Percentiles rank a stretch among this genome's conserved stretches.
phyloP scores from a whole-genome alignment of 2,113 vertebrate species.

The Saccopteryx bilineata region DNA sequence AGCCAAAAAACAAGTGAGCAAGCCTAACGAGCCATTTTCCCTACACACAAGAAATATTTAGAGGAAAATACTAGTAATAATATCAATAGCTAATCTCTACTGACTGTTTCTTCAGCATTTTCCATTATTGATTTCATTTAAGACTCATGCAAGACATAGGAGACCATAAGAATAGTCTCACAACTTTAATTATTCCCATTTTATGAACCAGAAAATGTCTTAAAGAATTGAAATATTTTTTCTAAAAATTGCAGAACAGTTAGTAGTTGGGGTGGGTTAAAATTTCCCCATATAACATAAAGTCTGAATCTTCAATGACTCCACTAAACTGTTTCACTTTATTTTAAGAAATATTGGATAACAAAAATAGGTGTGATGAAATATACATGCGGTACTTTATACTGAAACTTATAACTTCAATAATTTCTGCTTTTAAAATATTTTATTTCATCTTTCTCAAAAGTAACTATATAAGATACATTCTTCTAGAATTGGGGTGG shows the following conservation, averaged over 20 bases:
- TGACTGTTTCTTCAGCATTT: background rate
- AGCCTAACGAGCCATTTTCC: too few relatives aligned
- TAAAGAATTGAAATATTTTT: background rate
- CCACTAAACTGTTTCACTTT: background rate
- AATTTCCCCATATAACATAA: background rate
- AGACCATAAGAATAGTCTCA: background rate
- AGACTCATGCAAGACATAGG: background rate
- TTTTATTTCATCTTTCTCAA: background rate
- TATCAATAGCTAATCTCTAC: background rate
- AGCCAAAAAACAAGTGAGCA: too few relatives aligned
- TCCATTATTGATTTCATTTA: background rate
- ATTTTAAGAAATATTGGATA: background rate
- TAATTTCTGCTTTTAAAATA: conserved; percentile 5
- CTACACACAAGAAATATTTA: background rate
- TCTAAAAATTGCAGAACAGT: background rate
- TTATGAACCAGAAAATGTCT: background rate
- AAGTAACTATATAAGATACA: background rate
- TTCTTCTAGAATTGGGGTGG: background rate
- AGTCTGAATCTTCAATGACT: background rate
- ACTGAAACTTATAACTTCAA: background rate
- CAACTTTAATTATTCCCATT: background rate
- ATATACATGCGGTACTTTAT: background rate
- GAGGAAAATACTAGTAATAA: background rate
- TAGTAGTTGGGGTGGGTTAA: background rate
- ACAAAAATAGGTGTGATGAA: background rate